Percentiles rank a stretch among this genome's conserved stretches.
These are phyloP conservation scores for Drosophila pectinifera DNA, from an alignment of 1,140 invertebrate genomes.

Conservation along the genomic window DNA sequence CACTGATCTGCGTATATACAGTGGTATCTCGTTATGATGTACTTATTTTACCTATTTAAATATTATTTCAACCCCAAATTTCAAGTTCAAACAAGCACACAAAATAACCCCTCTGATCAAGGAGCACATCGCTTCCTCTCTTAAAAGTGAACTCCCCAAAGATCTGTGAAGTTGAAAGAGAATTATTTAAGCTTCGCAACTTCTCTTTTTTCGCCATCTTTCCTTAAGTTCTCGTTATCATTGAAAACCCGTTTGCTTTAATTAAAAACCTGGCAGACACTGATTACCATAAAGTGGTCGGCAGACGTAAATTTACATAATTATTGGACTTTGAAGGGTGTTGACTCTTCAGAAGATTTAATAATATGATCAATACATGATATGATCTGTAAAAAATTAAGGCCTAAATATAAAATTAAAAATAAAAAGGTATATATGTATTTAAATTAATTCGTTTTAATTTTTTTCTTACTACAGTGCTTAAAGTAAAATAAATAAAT, in stretches of 20 bases:
- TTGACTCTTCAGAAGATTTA: neutral
- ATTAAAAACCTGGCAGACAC: constrained; percentile 13
- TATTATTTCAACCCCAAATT: constrained; percentile 19
- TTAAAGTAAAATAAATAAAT: neutral
- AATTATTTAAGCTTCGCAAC: neutral
- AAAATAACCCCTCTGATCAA: neutral
- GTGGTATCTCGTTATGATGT: neutral
- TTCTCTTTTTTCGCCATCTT: constrained; percentile 27
- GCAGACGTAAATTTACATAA: constrained; percentile 33
- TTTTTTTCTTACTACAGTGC: neutral
- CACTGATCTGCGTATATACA: neutral
- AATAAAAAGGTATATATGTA: too few relatives aligned
- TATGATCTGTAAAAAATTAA: neutral
- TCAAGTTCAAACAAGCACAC: neutral
- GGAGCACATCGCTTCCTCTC: neutral
- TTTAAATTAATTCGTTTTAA: neutral
- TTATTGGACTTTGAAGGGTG: neutral
- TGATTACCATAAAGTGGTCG: constrained; percentile 10
- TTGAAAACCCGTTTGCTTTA: constrained; percentile 31
- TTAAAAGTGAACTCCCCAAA: neutral
- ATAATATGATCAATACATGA: neutral
- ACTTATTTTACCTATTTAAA: neutral
- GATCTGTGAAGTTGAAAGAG: constrained; percentile 4
- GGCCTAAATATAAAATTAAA: neutral
- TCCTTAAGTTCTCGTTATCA: constrained; percentile 1